These are phyloP conservation scores for Menidia menidia DNA, from an alignment of 2,797 vertebrate genomes.

Conservation along the genomic window DNA sequence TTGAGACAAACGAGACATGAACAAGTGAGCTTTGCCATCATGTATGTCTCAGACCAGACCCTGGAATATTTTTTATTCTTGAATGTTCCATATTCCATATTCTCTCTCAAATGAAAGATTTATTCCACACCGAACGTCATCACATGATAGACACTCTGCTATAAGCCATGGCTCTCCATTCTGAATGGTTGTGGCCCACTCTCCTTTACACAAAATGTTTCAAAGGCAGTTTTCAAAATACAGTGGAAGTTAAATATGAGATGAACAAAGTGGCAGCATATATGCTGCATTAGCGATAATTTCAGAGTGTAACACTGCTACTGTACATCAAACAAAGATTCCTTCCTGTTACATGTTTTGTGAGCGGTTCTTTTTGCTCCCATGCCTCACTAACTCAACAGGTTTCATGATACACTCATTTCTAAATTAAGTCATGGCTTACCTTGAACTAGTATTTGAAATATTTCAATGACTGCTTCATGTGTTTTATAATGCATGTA, in stretches of 20 bases:
- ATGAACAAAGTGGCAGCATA: neutral
- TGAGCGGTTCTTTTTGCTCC: too few species aligned
- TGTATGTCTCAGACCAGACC: neutral
- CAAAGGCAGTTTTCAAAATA: constrained; percentile 1
- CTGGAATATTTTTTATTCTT: neutral
- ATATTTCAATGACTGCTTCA: too few species aligned
- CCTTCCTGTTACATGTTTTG: too few species aligned
- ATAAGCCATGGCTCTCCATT: constrained; percentile 20
- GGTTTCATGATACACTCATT: too few species aligned
- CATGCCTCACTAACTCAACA: too few species aligned
- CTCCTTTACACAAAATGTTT: constrained; percentile 4
- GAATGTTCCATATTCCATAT: neutral
- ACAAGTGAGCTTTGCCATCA: constrained; percentile 11
- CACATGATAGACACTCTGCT: neutral
- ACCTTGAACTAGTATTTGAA: too few species aligned
- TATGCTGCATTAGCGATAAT: neutral
- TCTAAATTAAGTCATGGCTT: too few species aligned
- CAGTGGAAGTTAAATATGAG: neutral
- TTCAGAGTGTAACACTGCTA: too few species aligned
- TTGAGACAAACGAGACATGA: constrained; percentile 4
- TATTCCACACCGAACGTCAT: constrained; percentile 12
- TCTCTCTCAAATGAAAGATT: constrained; percentile 45
- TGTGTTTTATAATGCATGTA: too few species aligned
- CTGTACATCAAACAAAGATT: too few species aligned
- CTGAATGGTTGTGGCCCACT: constrained; percentile 17